Evolutionary conservation across 1,140 invertebrate genomes (phyloP), one percentile per base, ranked within the genome.

Genomic region (Drosophila guanche): DNA sequence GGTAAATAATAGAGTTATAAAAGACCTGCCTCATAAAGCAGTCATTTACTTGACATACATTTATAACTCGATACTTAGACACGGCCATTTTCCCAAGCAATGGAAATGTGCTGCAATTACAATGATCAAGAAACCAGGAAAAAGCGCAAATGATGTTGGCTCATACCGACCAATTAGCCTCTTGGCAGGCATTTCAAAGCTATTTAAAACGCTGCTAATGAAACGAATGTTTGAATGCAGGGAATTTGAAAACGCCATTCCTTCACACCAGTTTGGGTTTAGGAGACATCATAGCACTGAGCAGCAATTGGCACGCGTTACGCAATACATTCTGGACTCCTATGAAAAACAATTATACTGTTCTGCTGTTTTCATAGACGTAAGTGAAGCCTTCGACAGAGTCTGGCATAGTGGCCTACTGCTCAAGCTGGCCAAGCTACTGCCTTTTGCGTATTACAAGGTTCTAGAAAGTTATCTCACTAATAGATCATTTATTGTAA

Each of bases 121-220:
- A 0, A 66, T 71, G 62, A 33, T 71, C 0, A 23, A 22, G 0
- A 71, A 66, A 7, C 69, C 62, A 0, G 55, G 50, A 0, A 72
- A 72, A 22, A 50, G 10, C 5, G 22, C 25, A 0, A 2, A 29
- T 1, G 23, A 47, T 3, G 62, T 40, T 0, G 10, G 3, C 0
- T 71, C 68, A 0, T 71, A 66, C 0, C 3, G 61, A 0, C 68
- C 61, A 0, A 65, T 66, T 0, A 71, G 61, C 6, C 48, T 71
- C 0, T 14, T 66, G 0, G 8, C 50, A 0, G 55, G 53, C 0
- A 20, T 71, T 0, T 57, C 60, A 0, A 71, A 71, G 5, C 0
- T 71, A 0, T 58, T 71, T 8, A 62, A 72, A 10, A 67, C 12
- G 4, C 4, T 72, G 0, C 10, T 72, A 0, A 23, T 59, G 20